These are phyloP conservation scores for Pomacea canaliculata DNA, from an alignment of 2,888 invertebrate species.

Conservation along the genomic window DNA sequence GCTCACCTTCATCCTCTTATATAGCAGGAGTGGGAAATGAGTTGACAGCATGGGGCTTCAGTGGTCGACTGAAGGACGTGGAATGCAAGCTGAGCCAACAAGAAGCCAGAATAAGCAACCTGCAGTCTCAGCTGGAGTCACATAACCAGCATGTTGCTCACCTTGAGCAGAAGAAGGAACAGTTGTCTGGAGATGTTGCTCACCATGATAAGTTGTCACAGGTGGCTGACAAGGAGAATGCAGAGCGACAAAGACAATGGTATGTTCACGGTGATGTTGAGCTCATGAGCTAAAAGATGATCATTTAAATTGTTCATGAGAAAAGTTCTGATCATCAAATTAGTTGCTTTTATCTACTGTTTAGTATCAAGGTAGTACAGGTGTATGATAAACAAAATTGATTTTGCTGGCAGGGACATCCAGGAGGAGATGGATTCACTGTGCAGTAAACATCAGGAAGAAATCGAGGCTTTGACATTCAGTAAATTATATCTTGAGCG, in stretches of 20 bases:
- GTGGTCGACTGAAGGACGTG: conserved; percentile 70
- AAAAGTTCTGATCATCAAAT: neutral
- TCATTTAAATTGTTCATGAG: too few species aligned
- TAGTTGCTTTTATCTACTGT: neutral
- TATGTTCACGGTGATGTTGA: conserved; percentile 25
- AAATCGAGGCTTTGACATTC: conserved; percentile 55
- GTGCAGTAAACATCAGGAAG: conserved; percentile 43
- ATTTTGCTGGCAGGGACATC: conserved; percentile 34
- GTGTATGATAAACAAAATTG: neutral
- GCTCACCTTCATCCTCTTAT: too few species aligned
- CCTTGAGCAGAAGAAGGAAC: conserved; percentile 54
- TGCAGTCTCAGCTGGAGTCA: conserved; percentile 43
- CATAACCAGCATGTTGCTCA: conserved; percentile 48
- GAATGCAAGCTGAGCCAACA: conserved; percentile 49
- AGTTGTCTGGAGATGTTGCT: conserved; percentile 56
- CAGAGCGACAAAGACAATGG: conserved; percentile 45
- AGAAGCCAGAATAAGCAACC: conserved; percentile 24
- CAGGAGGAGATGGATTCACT: conserved; percentile 44
- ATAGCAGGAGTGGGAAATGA: conserved; percentile 42
- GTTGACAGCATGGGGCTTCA: conserved; percentile 70
- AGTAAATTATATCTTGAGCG: conserved; percentile 50
- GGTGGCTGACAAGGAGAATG: conserved; percentile 46
- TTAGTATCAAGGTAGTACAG: too few species aligned
- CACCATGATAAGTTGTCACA: conserved; percentile 52
- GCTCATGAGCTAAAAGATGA: too few species aligned